phyloP scores from a whole-genome alignment of 2,888 invertebrate genomes.

The Endotricha flammealis region DNA sequence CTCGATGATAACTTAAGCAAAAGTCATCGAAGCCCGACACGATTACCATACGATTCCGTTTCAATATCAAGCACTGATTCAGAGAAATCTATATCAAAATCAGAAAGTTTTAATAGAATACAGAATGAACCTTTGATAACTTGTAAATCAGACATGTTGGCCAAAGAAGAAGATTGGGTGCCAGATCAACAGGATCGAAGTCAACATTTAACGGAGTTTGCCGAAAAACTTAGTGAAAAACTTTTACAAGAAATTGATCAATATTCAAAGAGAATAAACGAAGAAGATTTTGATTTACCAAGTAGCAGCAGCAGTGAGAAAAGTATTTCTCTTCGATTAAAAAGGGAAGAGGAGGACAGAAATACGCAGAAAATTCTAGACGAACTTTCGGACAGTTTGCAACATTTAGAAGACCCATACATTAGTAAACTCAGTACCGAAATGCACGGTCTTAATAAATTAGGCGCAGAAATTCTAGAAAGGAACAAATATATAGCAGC shows the following conservation, averaged over 20 bases:
- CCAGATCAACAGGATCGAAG: slow-evolving; percentile 79
- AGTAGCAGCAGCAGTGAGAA: slow-evolving; percentile 73
- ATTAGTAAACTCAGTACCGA: slow-evolving; percentile 79
- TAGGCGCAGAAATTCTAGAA: slow-evolving; percentile 78
- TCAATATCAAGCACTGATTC: slow-evolving; percentile 74
- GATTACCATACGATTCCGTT: slow-evolving; percentile 67
- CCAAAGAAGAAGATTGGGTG: slow-evolving; percentile 75
- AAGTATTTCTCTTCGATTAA: slow-evolving; percentile 70
- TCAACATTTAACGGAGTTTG: slow-evolving; percentile 86
- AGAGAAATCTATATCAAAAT: slow-evolving; percentile 73
- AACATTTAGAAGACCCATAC: slow-evolving; percentile 80
- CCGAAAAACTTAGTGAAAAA: slow-evolving; percentile 89
- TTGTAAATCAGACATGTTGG: slow-evolving; percentile 70
- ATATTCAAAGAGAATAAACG: slow-evolving; percentile 72
- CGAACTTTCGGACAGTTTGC: slow-evolving; percentile 69
- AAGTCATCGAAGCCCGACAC: slow-evolving; percentile 68
- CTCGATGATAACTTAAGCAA: slow-evolving; percentile 67
- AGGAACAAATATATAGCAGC: slow-evolving; percentile 77
- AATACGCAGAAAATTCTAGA: slow-evolving; percentile 70
- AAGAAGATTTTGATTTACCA: slow-evolving; percentile 72
- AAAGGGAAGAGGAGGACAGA: slow-evolving; percentile 68
- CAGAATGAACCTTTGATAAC: slow-evolving; percentile 74
- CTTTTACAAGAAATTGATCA: slow-evolving; percentile 87
- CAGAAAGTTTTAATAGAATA: slow-evolving; percentile 71
- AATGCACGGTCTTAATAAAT: slow-evolving; percentile 75